phyloP scores from a whole-genome alignment of 2,888 invertebrate genomes.

The Merodon equestris region DNA sequence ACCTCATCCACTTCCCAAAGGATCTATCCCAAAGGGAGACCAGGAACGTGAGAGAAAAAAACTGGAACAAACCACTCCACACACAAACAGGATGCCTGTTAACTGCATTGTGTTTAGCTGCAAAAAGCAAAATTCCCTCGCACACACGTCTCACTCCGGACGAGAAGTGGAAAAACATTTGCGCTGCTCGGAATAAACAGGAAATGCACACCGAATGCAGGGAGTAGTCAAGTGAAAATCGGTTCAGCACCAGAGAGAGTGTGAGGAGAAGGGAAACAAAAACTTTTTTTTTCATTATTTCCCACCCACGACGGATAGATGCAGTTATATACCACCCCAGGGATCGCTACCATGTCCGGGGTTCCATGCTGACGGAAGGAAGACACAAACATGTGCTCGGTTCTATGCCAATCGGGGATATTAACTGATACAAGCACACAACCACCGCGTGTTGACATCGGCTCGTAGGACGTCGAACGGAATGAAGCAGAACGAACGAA shows the following conservation, averaged over 20 bases:
- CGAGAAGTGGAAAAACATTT: conserved; percentile 33
- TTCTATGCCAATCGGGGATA: conserved; percentile 26
- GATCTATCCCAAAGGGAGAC: no score
- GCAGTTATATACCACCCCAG: no score
- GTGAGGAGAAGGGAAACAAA: neutral
- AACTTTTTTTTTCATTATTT: conserved; percentile 1
- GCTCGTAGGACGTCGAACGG: no score
- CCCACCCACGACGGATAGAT: no score
- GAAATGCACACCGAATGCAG: conserved; percentile 49
- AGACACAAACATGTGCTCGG: conserved; percentile 22
- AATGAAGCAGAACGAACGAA: no score
- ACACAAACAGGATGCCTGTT: conserved; percentile 27
- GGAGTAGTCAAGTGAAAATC: conserved; percentile 58
- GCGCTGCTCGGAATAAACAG: conserved; percentile 46
- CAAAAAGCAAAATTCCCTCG: conserved; percentile 9
- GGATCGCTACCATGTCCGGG: no score
- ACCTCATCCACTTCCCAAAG: neutral
- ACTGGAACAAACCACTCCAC: conserved; percentile 10
- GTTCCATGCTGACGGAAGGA: neutral
- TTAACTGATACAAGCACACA: neutral
- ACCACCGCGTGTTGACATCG: no score
- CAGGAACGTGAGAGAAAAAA: no score
- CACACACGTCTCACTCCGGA: conserved; percentile 25
- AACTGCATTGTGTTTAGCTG: conserved; percentile 25
- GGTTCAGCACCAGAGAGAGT: conserved; percentile 32